Base-by-base conservation (phyloP, 2,113 vertebrate genomes). In the Elgaria multicarinata region DNA sequence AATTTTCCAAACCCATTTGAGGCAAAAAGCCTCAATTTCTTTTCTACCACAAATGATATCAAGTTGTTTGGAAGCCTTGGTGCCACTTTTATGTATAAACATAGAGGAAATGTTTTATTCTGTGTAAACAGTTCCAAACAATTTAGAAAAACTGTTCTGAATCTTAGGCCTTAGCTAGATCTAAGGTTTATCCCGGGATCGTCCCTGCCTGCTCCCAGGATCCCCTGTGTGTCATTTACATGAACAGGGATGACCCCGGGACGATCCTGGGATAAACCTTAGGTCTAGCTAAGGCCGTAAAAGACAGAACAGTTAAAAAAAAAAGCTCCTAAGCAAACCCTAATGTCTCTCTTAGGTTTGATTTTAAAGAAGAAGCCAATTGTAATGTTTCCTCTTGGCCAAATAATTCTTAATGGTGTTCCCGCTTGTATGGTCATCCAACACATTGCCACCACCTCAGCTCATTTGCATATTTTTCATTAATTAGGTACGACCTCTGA, bases 11-110 rank as follows among this genome's bases (percentile, higher is more conserved):
- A 86, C 5, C 28, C 14, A 64, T 42, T 67, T 66, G 42, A 28
- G 13, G 42, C 31, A 31, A 8, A 62, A 86, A 62, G 26, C 50
- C n/a, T 86, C 71, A 58, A 14, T 24, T 74, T 85, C 74, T 62
- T 31, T 44, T 3, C 3, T 39, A 42, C 53, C 71, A 76, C 36
- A 62, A 86, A 86, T 62, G 71, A 36, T 76, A 64, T 76, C 39
- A 31, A 86, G 55, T 39, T 16, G n/a, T 86, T 86, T 86, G n/a
- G 69, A 74, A 75, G n/a, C 50, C 39, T 42, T 74, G 69, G 53
- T 86, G 72, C 53, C n/a, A 76, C 36, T 86, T 86, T 86, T 86
- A 58, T 86, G 55, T 76, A 64, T 44, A 86, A 86, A 86, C 36
- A 62, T 26, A 42, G 36, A 42, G 39, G 24, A 64, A 62, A 86